Conservation (phyloP, 2,888 invertebrate species). For the Anticlea derivata region DNA sequence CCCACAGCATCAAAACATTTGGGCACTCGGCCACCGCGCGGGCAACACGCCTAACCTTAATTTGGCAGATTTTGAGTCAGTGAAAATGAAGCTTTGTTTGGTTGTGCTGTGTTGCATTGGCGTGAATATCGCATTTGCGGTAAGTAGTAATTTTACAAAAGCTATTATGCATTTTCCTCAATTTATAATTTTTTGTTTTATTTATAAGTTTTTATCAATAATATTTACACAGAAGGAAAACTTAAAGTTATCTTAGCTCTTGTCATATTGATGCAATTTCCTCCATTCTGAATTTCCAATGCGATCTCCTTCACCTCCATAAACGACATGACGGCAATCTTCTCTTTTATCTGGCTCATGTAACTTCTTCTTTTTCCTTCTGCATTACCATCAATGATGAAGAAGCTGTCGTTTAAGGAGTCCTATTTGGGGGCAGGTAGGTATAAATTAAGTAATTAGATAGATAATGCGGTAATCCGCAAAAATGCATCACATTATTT, state of each 20-base stretch:
- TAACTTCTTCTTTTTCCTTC: no score
- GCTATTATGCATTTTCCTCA: no score
- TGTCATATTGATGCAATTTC: background rate
- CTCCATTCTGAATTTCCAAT: no score
- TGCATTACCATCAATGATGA: no score
- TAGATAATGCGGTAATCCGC: no score
- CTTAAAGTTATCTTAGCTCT: no score
- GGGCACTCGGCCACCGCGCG: slow-evolving; percentile 15
- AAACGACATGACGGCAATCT: no score
- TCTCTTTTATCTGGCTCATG: no score
- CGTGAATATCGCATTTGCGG: slow-evolving; percentile 42
- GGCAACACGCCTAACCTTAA: slow-evolving; percentile 13
- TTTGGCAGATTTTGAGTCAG: slow-evolving; percentile 11
- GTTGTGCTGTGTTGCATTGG: slow-evolving; percentile 44
- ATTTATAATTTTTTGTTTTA: background rate
- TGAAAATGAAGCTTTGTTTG: slow-evolving; percentile 43
- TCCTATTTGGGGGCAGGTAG: background rate
- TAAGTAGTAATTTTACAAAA: slow-evolving; percentile 42
- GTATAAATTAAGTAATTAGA: no score
- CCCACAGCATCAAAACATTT: slow-evolving; percentile 21
- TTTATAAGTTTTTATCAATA: background rate
- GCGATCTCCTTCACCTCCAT: no score
- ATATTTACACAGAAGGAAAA: background rate
- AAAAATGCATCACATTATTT: background rate
- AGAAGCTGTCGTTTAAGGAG: no score